phyloP scores from a whole-genome alignment of 2,888 invertebrate genomes.

The Drosophila antonietae region DNA sequence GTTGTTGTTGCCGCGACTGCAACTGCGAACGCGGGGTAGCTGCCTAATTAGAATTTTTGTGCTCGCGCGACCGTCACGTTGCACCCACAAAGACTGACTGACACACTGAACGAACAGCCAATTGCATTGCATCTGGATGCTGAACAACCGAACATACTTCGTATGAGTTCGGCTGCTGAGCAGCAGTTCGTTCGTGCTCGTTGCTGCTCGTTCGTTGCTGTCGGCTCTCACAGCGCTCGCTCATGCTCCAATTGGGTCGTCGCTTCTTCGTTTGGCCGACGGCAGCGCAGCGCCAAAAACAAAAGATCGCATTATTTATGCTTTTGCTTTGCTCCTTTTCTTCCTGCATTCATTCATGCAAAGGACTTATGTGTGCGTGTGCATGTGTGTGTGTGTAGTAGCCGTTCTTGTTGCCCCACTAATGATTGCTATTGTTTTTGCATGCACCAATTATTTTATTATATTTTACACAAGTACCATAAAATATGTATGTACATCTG shows the following conservation, averaged over 20 bases:
- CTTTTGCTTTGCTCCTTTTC: conserved; percentile 40
- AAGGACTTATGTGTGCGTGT: conserved; percentile 50
- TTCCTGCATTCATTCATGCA: conserved; percentile 55
- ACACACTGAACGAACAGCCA: conserved; percentile 62
- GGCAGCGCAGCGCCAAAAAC: conserved; percentile 43
- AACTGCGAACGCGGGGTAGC: conserved; percentile 12
- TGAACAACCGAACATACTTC: conserved; percentile 42
- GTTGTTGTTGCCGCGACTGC: conserved; percentile 8
- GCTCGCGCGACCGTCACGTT: conserved; percentile 61
- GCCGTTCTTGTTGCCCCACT: conserved; percentile 29
- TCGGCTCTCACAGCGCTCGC: conserved; percentile 28
- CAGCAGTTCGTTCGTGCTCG: background rate
- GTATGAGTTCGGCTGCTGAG: conserved; percentile 1
- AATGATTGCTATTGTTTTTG: conserved; percentile 57
- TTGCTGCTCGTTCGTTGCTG: background rate
- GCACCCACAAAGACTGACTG: conserved; percentile 75
- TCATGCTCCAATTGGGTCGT: conserved; percentile 64
- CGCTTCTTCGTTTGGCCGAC: conserved; percentile 26
- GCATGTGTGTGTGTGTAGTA: background rate
- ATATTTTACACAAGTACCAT: conserved; percentile 50
- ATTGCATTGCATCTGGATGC: conserved; percentile 67
- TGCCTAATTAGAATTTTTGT: conserved; percentile 15
- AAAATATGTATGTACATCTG: conserved; percentile 5
- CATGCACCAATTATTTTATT: conserved; percentile 76
- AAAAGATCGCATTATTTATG: conserved; percentile 66